Evolutionary conservation across 1,140 invertebrate species (phyloP).

Genomic region (Papilio dardanus): DNA sequence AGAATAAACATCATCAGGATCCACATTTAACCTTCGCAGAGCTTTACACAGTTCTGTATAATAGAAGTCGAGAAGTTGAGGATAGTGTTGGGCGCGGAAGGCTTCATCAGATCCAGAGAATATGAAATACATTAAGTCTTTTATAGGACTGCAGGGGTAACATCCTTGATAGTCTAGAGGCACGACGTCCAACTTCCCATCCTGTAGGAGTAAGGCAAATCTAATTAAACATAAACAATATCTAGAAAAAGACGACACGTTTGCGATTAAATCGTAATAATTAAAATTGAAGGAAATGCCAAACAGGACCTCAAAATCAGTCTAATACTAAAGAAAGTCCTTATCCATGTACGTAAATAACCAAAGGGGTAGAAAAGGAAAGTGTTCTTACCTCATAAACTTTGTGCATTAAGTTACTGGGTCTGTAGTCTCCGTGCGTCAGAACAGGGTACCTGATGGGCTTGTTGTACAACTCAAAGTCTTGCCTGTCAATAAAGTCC

Average conservation of each 20-base stretch:
- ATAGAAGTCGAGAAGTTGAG: slow-evolving; percentile 72
- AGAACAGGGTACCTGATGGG: slow-evolving; percentile 34
- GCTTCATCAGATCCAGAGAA: slow-evolving; percentile 70
- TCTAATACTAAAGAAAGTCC: too few relatives aligned
- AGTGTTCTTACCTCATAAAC: neutral
- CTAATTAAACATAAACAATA: too few relatives aligned
- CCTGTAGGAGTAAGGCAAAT: too few relatives aligned
- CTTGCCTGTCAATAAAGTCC: slow-evolving; percentile 35
- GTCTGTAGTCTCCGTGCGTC: neutral
- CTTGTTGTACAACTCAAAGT: slow-evolving; percentile 36
- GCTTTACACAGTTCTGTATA: slow-evolving; percentile 54
- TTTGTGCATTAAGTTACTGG: neutral
- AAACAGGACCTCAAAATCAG: too few relatives aligned
- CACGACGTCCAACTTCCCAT: slow-evolving; percentile 50
- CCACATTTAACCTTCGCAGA: slow-evolving; percentile 16
- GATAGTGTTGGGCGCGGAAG: slow-evolving; percentile 60
- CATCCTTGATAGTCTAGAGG: slow-evolving; percentile 80
- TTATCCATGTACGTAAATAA: too few relatives aligned
- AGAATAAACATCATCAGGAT: slow-evolving; percentile 36
- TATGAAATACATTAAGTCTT: slow-evolving; percentile 79
- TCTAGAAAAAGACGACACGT: too few relatives aligned
- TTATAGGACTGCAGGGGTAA: slow-evolving; percentile 66
- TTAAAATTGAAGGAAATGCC: too few relatives aligned
- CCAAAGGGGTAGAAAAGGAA: too few relatives aligned
- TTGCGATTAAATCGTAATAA: too few relatives aligned